These are phyloP conservation scores for Alosa sapidissima DNA, from an alignment of 2,797 vertebrate species.

Conservation along the genomic window DNA sequence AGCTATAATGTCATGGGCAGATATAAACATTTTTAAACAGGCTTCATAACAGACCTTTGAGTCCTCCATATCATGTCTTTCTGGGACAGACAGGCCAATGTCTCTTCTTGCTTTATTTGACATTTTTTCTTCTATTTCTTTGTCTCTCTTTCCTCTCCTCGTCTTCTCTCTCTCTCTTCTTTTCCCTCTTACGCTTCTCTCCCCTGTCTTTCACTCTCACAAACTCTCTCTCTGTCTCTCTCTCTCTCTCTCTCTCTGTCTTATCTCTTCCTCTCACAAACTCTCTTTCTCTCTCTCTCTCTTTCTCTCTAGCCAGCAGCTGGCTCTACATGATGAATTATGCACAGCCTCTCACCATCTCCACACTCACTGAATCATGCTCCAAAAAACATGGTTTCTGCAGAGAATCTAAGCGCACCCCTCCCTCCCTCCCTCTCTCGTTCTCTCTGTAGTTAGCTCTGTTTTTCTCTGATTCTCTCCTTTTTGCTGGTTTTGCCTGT, in stretches of 20 bases:
- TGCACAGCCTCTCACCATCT: conserved; percentile 35
- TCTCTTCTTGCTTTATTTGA: background rate
- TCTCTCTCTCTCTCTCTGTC: conserved; percentile 15
- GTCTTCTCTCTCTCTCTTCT: background rate
- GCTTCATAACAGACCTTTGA: background rate
- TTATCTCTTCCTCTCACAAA: background rate
- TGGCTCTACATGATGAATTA: conserved; percentile 40
- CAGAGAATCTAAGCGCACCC: conserved; percentile 20
- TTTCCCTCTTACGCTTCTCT: background rate
- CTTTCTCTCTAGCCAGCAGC: conserved; percentile 27
- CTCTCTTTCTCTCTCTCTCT: background rate
- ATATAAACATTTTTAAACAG: too few relatives aligned
- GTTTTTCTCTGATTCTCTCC: background rate
- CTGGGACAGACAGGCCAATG: background rate
- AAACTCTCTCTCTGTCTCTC: conserved; percentile 6
- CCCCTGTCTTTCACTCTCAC: background rate
- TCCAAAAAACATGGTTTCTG: conserved; percentile 37
- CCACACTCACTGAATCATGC: conserved; percentile 11
- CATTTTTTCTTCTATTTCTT: background rate
- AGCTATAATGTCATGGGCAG: too few relatives aligned
- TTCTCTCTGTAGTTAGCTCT: background rate
- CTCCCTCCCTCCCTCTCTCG: background rate
- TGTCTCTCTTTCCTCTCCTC: background rate
- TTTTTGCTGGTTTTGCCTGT: background rate
- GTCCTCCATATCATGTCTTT: background rate